Base-by-base conservation (phyloP, 1,140 invertebrate genomes). In the Monochamus saltuarius region DNA sequence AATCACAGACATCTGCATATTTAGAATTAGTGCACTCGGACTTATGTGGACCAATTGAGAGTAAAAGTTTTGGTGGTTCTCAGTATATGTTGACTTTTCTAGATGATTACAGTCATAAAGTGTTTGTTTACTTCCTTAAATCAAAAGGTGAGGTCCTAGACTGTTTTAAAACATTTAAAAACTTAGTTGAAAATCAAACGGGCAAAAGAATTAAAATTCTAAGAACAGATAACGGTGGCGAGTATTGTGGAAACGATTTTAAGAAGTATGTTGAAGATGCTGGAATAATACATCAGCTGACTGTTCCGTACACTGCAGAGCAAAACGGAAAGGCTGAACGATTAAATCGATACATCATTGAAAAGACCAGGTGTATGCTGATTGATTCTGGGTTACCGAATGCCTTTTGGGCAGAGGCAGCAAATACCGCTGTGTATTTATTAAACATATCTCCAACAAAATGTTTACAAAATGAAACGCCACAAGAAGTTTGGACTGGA, bases 21-120 rank as follows among this genome's bases (percentile, higher is more conserved):
- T 63, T 79, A 42, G 71, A 76, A 42, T 35, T 77, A 2, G 67
- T 78, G 11, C 74, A 78, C 57, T 66, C 70, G 46, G 76, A 79
- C 51, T 55, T 80, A 6, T 78, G 76, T 66, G 76, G 76, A 37
- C 73, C 71, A 4, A 77, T 77, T 70, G 36, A 67, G 11, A 56
- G 45, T 42, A 37, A 13, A 19, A 70, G 73, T 10, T 46, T 67
- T 17, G 70, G 67, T 37, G 71, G 69, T 22, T 53, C 66, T 7
- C 67, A 50, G 45, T 78, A 78, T 65, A 71, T 75, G 56, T 39
- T 77, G 16, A 73, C 68, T 7, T 71, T 78, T 10, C 74, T 73
- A 22, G 72, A 78, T 61, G 74, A 78, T 53, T 71, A 62, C 53
- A 69, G 69, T 8, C 43, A 72, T 53, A 58, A 45, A 51, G 64